phyloP scores from a whole-genome alignment of 2,113 vertebrate genomes.

The Apteryx mantelli region DNA sequence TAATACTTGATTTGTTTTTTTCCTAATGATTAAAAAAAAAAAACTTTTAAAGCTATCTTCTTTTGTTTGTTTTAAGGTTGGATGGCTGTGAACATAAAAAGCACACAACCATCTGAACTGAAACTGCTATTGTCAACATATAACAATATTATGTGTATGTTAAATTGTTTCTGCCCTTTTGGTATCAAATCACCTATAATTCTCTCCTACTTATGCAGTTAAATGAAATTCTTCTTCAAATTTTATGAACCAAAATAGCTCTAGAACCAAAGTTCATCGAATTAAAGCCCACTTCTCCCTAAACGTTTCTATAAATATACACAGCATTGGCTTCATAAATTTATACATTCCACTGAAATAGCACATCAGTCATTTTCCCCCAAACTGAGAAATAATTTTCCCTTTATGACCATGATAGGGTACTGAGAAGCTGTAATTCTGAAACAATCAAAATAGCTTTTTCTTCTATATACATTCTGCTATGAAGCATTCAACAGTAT shows the following conservation, averaged over 20 bases:
- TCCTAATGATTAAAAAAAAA: neutral
- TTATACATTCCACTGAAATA: neutral
- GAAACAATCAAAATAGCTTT: neutral
- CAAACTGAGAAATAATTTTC: neutral
- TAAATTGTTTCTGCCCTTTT: neutral
- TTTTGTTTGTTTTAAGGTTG: neutral
- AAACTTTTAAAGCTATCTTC: neutral
- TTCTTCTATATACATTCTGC: neutral
- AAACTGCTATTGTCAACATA: neutral
- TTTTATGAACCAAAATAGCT: neutral
- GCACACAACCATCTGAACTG: neutral
- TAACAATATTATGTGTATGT: neutral
- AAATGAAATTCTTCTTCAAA: neutral
- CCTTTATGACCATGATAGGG: neutral
- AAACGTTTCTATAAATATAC: neutral
- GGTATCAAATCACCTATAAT: neutral
- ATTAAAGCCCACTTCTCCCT: neutral
- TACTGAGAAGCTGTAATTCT: neutral
- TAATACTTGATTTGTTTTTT: neutral
- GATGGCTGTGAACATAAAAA: neutral
- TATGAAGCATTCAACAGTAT: neutral
- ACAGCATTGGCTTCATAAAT: neutral
- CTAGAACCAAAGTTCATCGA: neutral
- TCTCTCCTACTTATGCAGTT: neutral
- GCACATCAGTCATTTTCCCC: neutral